Base-by-base conservation (phyloP, 2,888 invertebrate species). In the Actias luna region DNA sequence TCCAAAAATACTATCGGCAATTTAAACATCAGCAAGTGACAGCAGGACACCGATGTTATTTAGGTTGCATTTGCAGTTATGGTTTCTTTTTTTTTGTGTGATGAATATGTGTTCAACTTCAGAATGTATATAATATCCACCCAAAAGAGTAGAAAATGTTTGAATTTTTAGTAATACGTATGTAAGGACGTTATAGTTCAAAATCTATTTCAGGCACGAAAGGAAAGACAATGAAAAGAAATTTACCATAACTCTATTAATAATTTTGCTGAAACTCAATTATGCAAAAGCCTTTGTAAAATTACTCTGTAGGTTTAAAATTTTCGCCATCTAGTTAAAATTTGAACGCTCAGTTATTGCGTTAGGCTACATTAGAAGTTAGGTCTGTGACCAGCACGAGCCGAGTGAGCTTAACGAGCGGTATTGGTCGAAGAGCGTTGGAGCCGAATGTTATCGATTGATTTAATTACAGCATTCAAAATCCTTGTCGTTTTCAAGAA, bases 371-470 rank as follows among this genome's bases (percentile, higher is more conserved):
- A 22, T 46, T 46, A 22, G 12, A 50, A 50, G 46, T 50, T 50
- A 50, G 46, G 25, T 12, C 46, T 50, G 22, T 50, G 25, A 50
- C 46, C 46, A 25, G 25, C 22, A 25, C 8, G 25, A 50, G 25
- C 22, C 46, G 25, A 50, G 25, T 10, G 42, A 50, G 10, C 22
- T 12, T 50, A 50, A 50, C 46, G 46, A 50, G 46, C 46, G 46
- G 46, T 50, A 50, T n/a, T 14, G 46, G 46, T 25, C 46, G 22
- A 50, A 50, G 46, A 50, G 25, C 25, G 46, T 3, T 4, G 25
- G 25, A 25, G 1, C 22, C 14, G 25, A 50, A 50, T 50, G 0
- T 3, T 50, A 50, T 25, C 67, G 64, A 67, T 64, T 63, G 25
- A 12, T 25, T 50, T 50, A 50, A 10, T 50, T 12, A 50, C 10